Base-by-base conservation (phyloP, 2,113 vertebrate genomes). In the Pithys albifrons region DNA sequence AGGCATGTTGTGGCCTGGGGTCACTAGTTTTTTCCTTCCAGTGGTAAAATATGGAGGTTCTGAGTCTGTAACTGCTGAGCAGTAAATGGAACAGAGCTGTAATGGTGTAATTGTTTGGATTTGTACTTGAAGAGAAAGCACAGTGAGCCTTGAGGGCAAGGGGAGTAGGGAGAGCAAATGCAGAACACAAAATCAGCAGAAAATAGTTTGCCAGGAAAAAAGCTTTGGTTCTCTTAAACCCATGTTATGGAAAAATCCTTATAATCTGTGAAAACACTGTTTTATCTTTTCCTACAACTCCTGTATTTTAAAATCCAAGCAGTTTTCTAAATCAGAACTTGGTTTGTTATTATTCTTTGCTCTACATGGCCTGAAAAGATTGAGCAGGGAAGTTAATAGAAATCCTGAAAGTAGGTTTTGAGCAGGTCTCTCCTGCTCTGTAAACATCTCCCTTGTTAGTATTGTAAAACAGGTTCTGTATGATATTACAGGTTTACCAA, bases 51-150 rank as follows among this genome's bases (percentile, higher is more conserved):
- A 43, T 4, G 3, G 73, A 86, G 28, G 17, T 78, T 90, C 57
- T 83, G 73, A 84, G 33, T 81, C 65, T 89, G 51, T 91, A 93
- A 93, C 89, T 91, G 62, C 70, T 92, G 85, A 65, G 65, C 61
- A 78, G 49, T 94, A 93, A 93, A 75, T 67, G 83, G 33, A 89
- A 89, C 52, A 80, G 93, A 93, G 61, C 72, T 87, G 92, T 2
- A 2, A 43, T 23, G n/a, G 45, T 81, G 35, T 74, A 81, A 52
- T 86, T 92, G 58, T 72, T 94, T 86, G 80, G 41, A 74, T 84
- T 88, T 86, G 45, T 84, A 72, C 61, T 84, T 62, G 29, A 78
- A 77, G 61, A 85, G 33, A 84, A 90, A 78, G 57, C 43, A 35
- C 57, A 46, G 54, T 0, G 9, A 89, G 65, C 72, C 73, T 75